Base-by-base conservation (phyloP, 1,140 invertebrate genomes). In the Lepidostoma basale region DNA sequence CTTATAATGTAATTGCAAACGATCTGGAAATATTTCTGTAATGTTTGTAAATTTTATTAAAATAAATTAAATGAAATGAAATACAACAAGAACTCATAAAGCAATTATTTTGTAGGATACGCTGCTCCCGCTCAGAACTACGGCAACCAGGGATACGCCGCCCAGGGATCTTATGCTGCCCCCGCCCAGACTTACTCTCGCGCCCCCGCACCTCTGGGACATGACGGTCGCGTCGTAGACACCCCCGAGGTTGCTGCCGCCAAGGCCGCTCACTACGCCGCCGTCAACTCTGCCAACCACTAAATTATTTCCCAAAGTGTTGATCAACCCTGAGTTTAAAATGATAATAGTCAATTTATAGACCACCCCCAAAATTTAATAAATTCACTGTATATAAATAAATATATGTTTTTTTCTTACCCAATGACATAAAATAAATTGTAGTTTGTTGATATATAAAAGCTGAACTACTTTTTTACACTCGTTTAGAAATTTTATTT, bases 211-310 rank as follows among this genome's bases (percentile, higher is more conserved):
- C 79, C 79, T 56, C 16, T 69, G 4, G 67, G 56, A 52, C 18
- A 23, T 28, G 62, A 69, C 26, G 79, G 79, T 1, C 78, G 78
- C 69, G 78, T 81, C 16, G 78, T 79, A 44, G 81, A 81, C 54
- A 81, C 81, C 9, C 30, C 79, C 54, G 81, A 82, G 72, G 81
- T 81, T 72, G 78, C 81, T 2, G 77, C 80, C 66, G 81, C 80
- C 45, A 79, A 79, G 63, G 79, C 78, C 69, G 78, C 78, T 63
- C 79, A 82, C 75, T 76, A 80, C 62, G 79, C 79, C 62, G 79
- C 79, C 23, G 74, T 78, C 25, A 72, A 68, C 66, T 74, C 77
- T 60, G 79, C 76, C 72, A 77, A 77, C 67, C 58, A 80, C 66
- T 16, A 40, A 40, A n/a, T 40, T 40, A 5, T n/a, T 40, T 40